Evolutionary conservation across 2,113 vertebrate genomes (phyloP), one percentile per base, ranked within the genome.

Genomic region (Mugil cephalus): DNA sequence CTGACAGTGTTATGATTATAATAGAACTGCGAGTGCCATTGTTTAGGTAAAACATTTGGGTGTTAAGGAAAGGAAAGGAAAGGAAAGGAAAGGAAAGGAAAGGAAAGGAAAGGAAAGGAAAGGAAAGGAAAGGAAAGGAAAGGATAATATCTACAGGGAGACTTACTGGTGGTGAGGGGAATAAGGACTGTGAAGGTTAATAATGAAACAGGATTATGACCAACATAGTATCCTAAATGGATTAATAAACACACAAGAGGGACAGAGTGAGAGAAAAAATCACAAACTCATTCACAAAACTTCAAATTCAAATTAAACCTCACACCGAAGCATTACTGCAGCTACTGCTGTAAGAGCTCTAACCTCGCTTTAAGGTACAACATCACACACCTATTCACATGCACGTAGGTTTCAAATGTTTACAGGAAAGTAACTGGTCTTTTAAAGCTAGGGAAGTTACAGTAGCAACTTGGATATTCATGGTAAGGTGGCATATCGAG

Each of bases 191-290:
- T 38, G 8, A 70, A 54, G 78, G 36, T 71, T 42, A 50, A 63
- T 14, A 56, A 47, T n/a, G 59, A 55, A 65, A 73, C 62, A 42
- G 67, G 45, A 74, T 38, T 63, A 65, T 19, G 45, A 30, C 47
- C 61, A 51, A 46, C 36, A 19, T 18, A 19, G 42, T 11, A 67
- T 69, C 77, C 24, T 30, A 30, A 30, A 30, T 30, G 2, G 36
- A 74, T 76, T 87, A 76, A 36, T 18, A 15, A 74, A 48, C 36
- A 61, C 11, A 63, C 45, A 43, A 51, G 19, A 3, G 1, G 60
- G 13, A 19, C 34, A 35, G 18, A 24, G 2, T 9, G 2, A 50
- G 24, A 6, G 6, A 34, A 35, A 34, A 54, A 46, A 47, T 0
- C n/a, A 45, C n/a, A 53, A 35, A n/a, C 38, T 50, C 42, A 56